phyloP scores from a whole-genome alignment of 2,113 vertebrate species.

The Chelonoidis abingdonii region DNA sequence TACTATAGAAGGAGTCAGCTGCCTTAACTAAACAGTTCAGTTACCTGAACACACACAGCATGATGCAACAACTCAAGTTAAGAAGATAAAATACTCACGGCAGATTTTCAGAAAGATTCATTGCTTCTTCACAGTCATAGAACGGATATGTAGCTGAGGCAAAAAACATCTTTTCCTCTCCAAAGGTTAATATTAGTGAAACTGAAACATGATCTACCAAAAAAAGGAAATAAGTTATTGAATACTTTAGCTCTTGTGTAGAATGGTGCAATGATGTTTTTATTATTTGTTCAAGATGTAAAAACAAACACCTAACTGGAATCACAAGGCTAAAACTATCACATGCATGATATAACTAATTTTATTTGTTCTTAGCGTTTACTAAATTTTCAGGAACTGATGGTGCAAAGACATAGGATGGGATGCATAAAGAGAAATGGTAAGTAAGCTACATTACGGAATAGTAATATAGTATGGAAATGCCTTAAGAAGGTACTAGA shows the following conservation, averaged over 20 bases:
- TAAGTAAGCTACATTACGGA: not conserved
- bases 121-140: constrained; percentile 91
- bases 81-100: constrained; percentile 87
- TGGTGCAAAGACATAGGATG: constrained; percentile 7
- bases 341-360: not conserved
- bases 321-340: not conserved
- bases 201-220: constrained; percentile 89
- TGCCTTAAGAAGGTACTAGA: not conserved
- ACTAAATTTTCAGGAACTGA: not conserved
- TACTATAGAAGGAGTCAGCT: not conserved
- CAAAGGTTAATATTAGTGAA: constrained; percentile 80
- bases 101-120: constrained; percentile 85
- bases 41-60: not conserved
- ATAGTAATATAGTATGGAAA: constrained; percentile 6
- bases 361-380: not conserved
- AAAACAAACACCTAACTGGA: constrained; percentile 29
- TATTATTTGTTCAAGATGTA: constrained; percentile 24
- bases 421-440: not conserved
- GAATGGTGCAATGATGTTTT: constrained; percentile 3
- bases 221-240: constrained; percentile 22
- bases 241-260: constrained; percentile 53
- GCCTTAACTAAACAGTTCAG: not conserved
- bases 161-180: constrained; percentile 80
- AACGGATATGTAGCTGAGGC: constrained; percentile 88
- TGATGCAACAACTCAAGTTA: not conserved